A percentile compares a stretch with the other conserved stretches of the same genome.
phyloP scores from a whole-genome alignment of 2,113 vertebrate genomes.

The Pseudorhombus dupliciocellatus region DNA sequence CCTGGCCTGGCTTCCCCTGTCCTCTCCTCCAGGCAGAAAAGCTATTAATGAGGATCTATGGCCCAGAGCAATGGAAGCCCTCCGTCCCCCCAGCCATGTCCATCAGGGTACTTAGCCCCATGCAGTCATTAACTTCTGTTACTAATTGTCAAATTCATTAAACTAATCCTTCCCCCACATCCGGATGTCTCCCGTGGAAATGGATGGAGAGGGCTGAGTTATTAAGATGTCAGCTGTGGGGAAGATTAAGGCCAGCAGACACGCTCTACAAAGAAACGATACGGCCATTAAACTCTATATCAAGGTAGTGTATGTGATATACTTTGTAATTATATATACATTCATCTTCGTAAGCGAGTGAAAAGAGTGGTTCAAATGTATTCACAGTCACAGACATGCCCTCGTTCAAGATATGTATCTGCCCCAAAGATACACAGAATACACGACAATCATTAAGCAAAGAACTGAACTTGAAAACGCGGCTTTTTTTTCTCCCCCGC shows the following conservation, averaged over 20 bases:
- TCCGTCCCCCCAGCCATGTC: slow-evolving; percentile 81
- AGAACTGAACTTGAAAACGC: slow-evolving; percentile 30
- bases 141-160: slow-evolving; percentile 88
- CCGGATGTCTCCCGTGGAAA: slow-evolving; percentile 80
- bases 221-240: slow-evolving; percentile 81
- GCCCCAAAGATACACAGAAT: slow-evolving; percentile 54
- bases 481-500: slow-evolving; percentile 38
- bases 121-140: slow-evolving; percentile 84
- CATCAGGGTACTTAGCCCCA: slow-evolving; percentile 82
- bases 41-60: slow-evolving; percentile 86
- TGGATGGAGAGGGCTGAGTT: slow-evolving; percentile 79
- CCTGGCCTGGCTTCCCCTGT: slow-evolving; percentile 65
- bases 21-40: slow-evolving; percentile 80
- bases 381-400: slow-evolving; percentile 71
- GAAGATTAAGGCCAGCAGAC: slow-evolving; percentile 81
- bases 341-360: slow-evolving; percentile 68
- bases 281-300: slow-evolving; percentile 76
- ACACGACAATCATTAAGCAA: slow-evolving; percentile 30
- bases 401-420: slow-evolving; percentile 57
- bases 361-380: slow-evolving; percentile 66
- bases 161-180: slow-evolving; percentile 77
- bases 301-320: slow-evolving; percentile 75
- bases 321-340: slow-evolving; percentile 80
- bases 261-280: slow-evolving; percentile 76
- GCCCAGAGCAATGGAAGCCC: slow-evolving; percentile 81